Percentiles rank a stretch among this genome's conserved stretches.
These are phyloP conservation scores for Leptinotarsa tumamoca DNA, from an alignment of 2,888 invertebrate genomes.

Conservation along the genomic window DNA sequence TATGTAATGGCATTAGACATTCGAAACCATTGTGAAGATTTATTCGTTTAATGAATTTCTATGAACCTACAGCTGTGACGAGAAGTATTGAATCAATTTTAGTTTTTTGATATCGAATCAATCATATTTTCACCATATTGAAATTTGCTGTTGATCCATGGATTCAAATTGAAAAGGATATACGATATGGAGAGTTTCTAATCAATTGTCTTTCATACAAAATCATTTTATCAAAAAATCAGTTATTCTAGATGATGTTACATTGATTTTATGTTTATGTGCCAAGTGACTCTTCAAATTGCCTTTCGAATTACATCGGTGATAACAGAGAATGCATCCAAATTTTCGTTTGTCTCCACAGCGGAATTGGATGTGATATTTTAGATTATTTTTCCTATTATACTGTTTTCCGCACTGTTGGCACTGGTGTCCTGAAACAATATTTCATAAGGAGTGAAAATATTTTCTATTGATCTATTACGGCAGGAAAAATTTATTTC, in stretches of 20 bases:
- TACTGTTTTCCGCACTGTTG: slow-evolving; percentile 32
- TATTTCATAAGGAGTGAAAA: background rate
- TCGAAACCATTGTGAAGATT: no score
- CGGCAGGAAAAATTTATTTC: background rate
- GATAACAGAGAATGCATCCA: slow-evolving; percentile 45
- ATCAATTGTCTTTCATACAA: background rate
- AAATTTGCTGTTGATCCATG: no score
- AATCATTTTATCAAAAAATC: slow-evolving; percentile 25
- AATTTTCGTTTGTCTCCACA: slow-evolving; percentile 45
- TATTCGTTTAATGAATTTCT: no score
- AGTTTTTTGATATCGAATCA: no score
- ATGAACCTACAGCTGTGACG: no score
- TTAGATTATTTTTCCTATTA: slow-evolving; percentile 29
- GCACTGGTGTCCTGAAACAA: slow-evolving; percentile 30
- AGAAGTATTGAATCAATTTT: no score
- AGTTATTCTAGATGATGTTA: slow-evolving; percentile 12
- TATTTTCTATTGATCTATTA: background rate
- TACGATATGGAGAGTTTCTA: background rate
- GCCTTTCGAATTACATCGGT: slow-evolving; percentile 50
- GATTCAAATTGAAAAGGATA: background rate
- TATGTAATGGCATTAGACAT: no score
- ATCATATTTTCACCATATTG: no score
- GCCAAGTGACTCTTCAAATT: slow-evolving; percentile 52
- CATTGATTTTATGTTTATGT: slow-evolving; percentile 45
- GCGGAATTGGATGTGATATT: slow-evolving; percentile 32